Base-by-base conservation (phyloP, 1,140 invertebrate species). In the Diorhabda sublineata region DNA sequence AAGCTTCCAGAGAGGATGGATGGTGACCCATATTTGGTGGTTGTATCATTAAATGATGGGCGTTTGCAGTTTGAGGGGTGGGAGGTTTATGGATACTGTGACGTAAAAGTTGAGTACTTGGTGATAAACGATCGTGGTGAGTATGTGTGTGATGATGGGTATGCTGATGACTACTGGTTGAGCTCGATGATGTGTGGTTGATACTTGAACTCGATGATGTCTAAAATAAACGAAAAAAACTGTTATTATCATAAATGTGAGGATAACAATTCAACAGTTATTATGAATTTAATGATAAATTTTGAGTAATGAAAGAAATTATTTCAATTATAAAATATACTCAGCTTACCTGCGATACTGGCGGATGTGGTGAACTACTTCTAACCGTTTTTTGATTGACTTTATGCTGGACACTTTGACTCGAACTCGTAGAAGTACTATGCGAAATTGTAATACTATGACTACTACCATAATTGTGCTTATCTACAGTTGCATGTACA, bases 31-130 rank as follows among this genome's bases (percentile, higher is more conserved):
- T 83, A 45, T 84, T 84, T 26, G 85, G 85, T 3, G 85, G 85
- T 76, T 85, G 85, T 64, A 87, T 86, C 84, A 88, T 88, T 64
- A 89, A 81, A 79, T 89, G 88, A 80, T 87, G 88, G 60, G 87
- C 83, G 81, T 86, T 88, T 57, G 84, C 84, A 58, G 84, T 84
- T 74, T 82, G 81, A 5, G 80, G 81, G 3, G 75, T 71, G 47
- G 79, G 80, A 2, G 74, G 73, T 73, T 82, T 74, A 42, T 79
- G 76, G 45, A 77, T 69, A 41, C 69, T 70, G 42, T 75, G 75
- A 6, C 78, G 59, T 11, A 79, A 58, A 52, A 81, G 62, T 58
- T 77, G 76, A 73, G 76, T 82, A 41, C 76, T 78, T 6, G 84
- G 83, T 42, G 86, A 79, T 77, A 86, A 80, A 76, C 84, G 84